phyloP scores from a whole-genome alignment of 2,797 vertebrate species.

The Gymnothorax reevesii region DNA sequence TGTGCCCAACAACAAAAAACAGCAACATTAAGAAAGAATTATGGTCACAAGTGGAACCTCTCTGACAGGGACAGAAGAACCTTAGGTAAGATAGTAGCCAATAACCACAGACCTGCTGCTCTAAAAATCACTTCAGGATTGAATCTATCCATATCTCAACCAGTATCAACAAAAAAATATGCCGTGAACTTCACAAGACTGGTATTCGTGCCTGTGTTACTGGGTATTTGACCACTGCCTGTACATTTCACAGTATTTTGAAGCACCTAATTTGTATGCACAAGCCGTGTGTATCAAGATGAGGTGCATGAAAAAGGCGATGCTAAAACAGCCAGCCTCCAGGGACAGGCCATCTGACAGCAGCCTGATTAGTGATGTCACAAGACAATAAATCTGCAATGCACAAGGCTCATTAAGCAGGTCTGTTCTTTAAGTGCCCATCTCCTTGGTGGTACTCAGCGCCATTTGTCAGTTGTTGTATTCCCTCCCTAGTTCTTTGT shows the following conservation, averaged over 20 bases:
- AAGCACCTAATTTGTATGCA: not conserved
- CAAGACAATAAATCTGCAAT: constrained; percentile 19
- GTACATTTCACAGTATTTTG: not conserved
- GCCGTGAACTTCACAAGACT: too few relatives aligned
- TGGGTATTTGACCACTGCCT: too few relatives aligned
- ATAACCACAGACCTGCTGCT: too few relatives aligned
- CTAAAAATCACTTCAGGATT: too few relatives aligned
- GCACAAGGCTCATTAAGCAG: constrained; percentile 20
- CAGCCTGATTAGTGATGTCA: constrained; percentile 10
- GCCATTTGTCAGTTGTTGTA: not conserved
- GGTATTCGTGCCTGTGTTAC: too few relatives aligned
- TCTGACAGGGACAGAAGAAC: too few relatives aligned
- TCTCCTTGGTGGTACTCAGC: constrained; percentile 21
- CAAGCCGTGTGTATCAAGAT: not conserved
- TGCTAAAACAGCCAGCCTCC: not conserved
- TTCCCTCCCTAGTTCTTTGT: not conserved
- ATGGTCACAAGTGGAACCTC: too few relatives aligned
- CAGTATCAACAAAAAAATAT: too few relatives aligned
- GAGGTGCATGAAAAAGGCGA: not conserved
- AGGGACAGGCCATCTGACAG: constrained; percentile 10
- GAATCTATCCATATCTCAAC: too few relatives aligned
- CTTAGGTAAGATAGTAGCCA: too few relatives aligned
- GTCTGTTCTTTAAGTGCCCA: constrained; percentile 5
- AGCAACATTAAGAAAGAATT: too few relatives aligned
- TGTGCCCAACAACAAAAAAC: too few relatives aligned